Evolutionary conservation across 2,888 invertebrate genomes (phyloP).

Genomic region (Magallana nippona): DNA sequence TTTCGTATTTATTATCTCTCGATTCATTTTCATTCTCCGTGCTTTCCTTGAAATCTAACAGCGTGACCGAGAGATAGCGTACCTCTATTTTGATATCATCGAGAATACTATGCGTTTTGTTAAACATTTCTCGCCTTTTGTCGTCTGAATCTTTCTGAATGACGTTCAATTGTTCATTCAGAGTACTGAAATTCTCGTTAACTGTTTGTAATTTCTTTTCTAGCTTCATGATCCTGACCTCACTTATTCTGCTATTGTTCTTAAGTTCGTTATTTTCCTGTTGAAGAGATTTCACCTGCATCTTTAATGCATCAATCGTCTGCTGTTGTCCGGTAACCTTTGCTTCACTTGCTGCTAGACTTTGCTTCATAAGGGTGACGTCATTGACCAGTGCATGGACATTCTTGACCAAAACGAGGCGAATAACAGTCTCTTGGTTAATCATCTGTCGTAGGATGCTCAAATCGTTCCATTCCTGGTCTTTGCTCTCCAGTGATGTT

Average conservation of each 20-base stretch:
- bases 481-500: too few relatives aligned
- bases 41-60: not conserved
- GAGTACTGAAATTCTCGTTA: not conserved
- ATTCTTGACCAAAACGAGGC: too few relatives aligned
- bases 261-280: not conserved
- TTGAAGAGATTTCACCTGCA: not conserved
- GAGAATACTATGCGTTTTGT: not conserved
- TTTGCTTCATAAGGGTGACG: too few relatives aligned
- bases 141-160: not conserved
- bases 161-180: not conserved
- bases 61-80: not conserved
- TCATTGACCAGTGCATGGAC: too few relatives aligned
- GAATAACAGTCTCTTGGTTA: too few relatives aligned
- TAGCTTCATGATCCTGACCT: not conserved
- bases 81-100: not conserved
- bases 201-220: not conserved
- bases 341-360: too few relatives aligned
- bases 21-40: not conserved
- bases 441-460: too few relatives aligned
- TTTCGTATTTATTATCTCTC: not conserved
- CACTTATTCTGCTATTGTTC: not conserved
- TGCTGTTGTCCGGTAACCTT: too few relatives aligned
- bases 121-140: not conserved
- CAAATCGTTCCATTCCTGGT: too few relatives aligned
- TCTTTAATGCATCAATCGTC: not conserved